Evolutionary conservation across 2,888 invertebrate genomes (phyloP).

Genomic region (Drosophila longiperda): DNA sequence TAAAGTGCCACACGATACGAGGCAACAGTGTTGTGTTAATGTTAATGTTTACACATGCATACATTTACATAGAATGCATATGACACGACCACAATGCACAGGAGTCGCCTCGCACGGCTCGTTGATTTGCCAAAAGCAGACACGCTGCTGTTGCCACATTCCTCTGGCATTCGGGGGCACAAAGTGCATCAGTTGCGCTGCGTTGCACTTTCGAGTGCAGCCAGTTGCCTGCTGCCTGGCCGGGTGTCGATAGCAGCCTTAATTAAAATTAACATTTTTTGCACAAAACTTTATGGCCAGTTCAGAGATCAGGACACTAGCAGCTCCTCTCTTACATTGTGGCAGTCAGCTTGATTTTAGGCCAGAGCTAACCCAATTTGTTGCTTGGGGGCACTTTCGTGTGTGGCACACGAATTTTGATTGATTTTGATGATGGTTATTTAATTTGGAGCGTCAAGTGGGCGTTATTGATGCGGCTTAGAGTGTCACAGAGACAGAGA

Average conservation of each 20-base stretch:
- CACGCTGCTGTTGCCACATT: conserved; percentile 20
- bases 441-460: conserved; percentile 77
- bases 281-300: conserved; percentile 62
- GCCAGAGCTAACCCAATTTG: conserved; percentile 78
- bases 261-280: conserved; percentile 82
- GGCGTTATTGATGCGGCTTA: conserved; percentile 73
- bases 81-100: conserved; percentile 54
- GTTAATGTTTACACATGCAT: conserved; percentile 75
- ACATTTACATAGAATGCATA: conserved; percentile 43
- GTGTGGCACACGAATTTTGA: conserved; percentile 44
- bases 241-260: conserved; percentile 78
- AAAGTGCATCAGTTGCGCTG: conserved; percentile 81
- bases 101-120: conserved; percentile 46
- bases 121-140: conserved; percentile 72
- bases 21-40: conserved; percentile 76
- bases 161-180: conserved; percentile 31
- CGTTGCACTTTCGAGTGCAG: conserved; percentile 76
- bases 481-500: conserved; percentile 31
- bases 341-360: conserved; percentile 67
- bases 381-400: conserved; percentile 14
- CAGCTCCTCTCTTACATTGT: conserved; percentile 57
- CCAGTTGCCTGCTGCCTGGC: conserved; percentile 33
- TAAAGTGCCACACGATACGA: not conserved
- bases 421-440: conserved; percentile 79
- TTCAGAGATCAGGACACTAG: conserved; percentile 36